These are phyloP conservation scores for Mastomys natalensis DNA, from an alignment of 2,113 vertebrate genomes.

Conservation along the genomic window DNA sequence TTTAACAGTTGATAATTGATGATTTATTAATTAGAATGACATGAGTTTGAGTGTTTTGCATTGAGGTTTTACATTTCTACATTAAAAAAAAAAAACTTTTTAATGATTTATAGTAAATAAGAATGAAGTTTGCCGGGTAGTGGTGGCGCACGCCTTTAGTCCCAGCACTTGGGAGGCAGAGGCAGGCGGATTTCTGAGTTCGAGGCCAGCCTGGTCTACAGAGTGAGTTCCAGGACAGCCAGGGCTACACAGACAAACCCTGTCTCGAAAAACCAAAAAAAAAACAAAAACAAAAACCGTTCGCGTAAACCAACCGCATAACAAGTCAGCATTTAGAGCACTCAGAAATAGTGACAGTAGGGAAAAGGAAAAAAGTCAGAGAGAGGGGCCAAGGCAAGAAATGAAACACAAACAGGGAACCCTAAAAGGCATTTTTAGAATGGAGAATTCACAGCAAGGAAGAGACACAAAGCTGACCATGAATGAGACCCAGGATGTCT, in stretches of 20 bases:
- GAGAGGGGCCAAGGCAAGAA: background rate
- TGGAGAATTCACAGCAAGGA: background rate
- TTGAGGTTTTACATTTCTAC: constrained; percentile 38
- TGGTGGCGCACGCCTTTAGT: too few relatives aligned
- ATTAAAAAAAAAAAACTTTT: background rate
- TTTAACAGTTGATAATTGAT: constrained; percentile 46
- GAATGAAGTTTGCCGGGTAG: too few relatives aligned
- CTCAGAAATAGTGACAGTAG: background rate
- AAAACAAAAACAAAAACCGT: too few relatives aligned
- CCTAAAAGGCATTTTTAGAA: background rate
- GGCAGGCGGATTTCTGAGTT: too few relatives aligned
- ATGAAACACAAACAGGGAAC: background rate
- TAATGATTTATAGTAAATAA: background rate
- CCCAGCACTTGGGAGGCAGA: too few relatives aligned
- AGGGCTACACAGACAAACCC: too few relatives aligned
- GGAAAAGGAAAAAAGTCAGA: background rate
- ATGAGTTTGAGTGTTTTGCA: background rate
- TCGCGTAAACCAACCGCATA: background rate
- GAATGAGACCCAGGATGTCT: background rate
- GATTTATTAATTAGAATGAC: constrained; percentile 8
- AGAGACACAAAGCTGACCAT: background rate
- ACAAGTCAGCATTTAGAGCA: background rate
- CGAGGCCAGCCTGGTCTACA: too few relatives aligned
- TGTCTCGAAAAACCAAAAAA: too few relatives aligned
- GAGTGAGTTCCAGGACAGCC: too few relatives aligned